A percentile compares a stretch with the other conserved stretches of the same genome.
Conservation (phyloP, 2,888 invertebrate genomes). For the Galeopsomyia nigrocyanea region DNA sequence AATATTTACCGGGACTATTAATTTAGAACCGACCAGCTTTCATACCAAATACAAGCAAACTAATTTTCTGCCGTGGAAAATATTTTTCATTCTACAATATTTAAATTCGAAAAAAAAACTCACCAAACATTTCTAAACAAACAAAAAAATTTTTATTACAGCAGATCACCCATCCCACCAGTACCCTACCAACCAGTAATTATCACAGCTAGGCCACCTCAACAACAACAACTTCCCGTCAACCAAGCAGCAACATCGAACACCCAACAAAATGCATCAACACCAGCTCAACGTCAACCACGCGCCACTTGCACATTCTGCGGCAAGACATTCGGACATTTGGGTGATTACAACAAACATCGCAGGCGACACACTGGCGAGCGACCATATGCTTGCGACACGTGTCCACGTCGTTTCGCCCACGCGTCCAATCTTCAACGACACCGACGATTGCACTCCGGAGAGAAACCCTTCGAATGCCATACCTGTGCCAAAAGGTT, state of each 20-base stretch:
- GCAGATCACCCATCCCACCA: neutral
- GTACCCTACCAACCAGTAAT: neutral
- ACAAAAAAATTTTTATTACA: neutral
- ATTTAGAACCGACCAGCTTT: no score
- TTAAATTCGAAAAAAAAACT: no score
- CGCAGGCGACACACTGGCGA: conserved; percentile 58
- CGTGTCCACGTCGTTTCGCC: conserved; percentile 8
- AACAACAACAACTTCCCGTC: neutral
- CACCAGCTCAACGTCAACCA: neutral
- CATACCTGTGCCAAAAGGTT: conserved; percentile 2
- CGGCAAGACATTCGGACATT: conserved; percentile 51
- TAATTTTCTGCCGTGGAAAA: no score
- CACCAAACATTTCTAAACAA: no score
- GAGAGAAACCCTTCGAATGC: conserved; percentile 36
- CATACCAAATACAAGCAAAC: no score
- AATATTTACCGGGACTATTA: no score
- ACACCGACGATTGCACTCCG: conserved; percentile 28
- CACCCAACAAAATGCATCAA: no score
- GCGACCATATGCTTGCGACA: conserved; percentile 55
- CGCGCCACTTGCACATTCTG: conserved; percentile 51
- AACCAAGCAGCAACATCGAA: neutral
- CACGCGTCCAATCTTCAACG: conserved; percentile 29
- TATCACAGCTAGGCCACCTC: neutral
- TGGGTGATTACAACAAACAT: conserved; percentile 54
- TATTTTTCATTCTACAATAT: no score